Base-by-base conservation (phyloP, 2,888 invertebrate genomes). In the Phortica magna region DNA sequence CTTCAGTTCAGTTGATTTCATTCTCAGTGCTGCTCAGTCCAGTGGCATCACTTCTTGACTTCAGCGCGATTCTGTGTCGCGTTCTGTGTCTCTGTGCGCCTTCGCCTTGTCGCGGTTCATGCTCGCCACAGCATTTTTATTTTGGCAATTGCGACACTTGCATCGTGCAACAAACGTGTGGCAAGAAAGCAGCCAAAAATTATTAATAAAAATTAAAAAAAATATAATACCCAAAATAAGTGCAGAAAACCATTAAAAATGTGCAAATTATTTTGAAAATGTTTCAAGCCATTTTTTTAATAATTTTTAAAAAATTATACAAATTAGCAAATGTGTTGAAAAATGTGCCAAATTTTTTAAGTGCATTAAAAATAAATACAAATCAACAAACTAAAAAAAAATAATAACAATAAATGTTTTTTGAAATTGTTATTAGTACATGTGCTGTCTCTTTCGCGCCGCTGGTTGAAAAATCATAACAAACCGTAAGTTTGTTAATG, bases 401-500 rank as follows among this genome's bases (percentile, higher is more conserved):
- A 68, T 43, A 17, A 53, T n/a, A 48, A 70, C 10, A 48, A 19
- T 48, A 48, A 53, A 48, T 67, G 42, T 68, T 17, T 42, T 7
- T 53, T 71, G 17, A 10, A 79, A 78, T 76, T 75, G 64, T 72
- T 65, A 77, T 74, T 74, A 72, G 64, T 75, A 78, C 31, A 31
- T 1, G 5, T 31, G 31, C 31, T 31, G 31, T 31, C 31, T 75
- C 68, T 78, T 64, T 70, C 61, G 73, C 65, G 31, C 48, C 31
- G 64, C 53, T 59, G 55, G 70, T 19, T 22, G n/a, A 2, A 12
- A 42, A 67, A 7, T 67, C 67, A 17, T 67, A 48, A 48, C 9
- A 67, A 75, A 77, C 43, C 31, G 79, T 59, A 75, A 71, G 73
- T 70, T 55, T 74, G 22, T 76, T 74, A 77, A 67, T 76, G 75